These are phyloP conservation scores for Sylvilagus bachmani DNA, from an alignment of 2,113 vertebrate species.

Conservation along the genomic window DNA sequence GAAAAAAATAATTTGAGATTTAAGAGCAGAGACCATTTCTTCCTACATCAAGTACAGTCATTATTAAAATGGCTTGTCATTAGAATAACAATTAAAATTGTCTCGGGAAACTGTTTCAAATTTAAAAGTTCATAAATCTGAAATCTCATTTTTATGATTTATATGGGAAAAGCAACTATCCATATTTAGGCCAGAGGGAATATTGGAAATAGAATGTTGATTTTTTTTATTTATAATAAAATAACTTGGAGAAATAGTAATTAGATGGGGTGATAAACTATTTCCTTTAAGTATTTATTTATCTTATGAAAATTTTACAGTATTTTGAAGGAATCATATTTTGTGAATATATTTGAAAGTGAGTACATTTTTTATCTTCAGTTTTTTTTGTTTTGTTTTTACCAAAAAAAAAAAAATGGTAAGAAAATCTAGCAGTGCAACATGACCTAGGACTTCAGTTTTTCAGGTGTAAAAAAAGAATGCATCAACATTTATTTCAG, in stretches of 20 bases:
- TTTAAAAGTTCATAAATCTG: constrained; percentile 24
- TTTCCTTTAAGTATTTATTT: constrained; percentile 5
- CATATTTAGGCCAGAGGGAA: constrained; percentile 27
- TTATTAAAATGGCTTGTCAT: constrained; percentile 4
- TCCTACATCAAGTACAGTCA: not conserved
- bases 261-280: not conserved
- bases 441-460: not conserved
- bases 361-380: constrained; percentile 22
- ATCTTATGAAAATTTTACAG: not conserved
- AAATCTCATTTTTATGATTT: constrained; percentile 54
- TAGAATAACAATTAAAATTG: not conserved
- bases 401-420: not conserved
- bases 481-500: not conserved
- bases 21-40: constrained; percentile 28
- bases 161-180: not conserved
- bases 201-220: constrained; percentile 21
- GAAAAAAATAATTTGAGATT: constrained; percentile 40
- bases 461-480: constrained; percentile 21
- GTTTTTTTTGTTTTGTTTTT: not conserved
- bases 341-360: constrained; percentile 43
- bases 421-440: not conserved
- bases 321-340: not conserved
- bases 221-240: constrained; percentile 41
- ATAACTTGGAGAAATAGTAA: constrained; percentile 54
- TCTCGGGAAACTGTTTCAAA: constrained; percentile 10